phyloP scores from a whole-genome alignment of 1,140 invertebrate species.

The Drosophila ogumai region DNA sequence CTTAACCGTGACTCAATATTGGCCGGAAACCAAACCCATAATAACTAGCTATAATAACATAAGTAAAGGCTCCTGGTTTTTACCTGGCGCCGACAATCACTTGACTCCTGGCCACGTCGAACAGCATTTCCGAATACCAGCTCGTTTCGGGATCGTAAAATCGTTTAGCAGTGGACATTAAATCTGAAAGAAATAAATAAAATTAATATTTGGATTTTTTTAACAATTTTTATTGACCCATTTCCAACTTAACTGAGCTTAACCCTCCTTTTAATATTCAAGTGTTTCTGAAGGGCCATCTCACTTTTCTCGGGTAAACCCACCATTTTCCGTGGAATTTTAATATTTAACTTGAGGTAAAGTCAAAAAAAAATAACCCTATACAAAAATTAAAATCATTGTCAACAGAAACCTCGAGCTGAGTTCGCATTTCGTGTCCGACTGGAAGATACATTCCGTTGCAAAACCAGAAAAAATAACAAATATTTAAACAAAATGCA shows the following conservation, averaged over 20 bases:
- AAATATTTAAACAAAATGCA: slow-evolving; percentile 71
- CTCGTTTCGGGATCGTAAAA: slow-evolving; percentile 89
- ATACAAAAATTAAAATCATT: slow-evolving; percentile 54
- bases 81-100: slow-evolving; percentile 92
- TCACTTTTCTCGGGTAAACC: slow-evolving; percentile 18
- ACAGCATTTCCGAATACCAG: slow-evolving; percentile 91
- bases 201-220: background rate
- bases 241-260: background rate
- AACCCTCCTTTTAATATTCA: background rate
- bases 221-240: background rate
- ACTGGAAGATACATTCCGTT: slow-evolving; percentile 62
- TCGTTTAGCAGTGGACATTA: slow-evolving; percentile 86
- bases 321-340: slow-evolving; percentile 38
- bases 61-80: slow-evolving; percentile 63
- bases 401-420: slow-evolving; percentile 67
- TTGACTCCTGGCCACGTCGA: slow-evolving; percentile 93
- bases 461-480: slow-evolving; percentile 51
- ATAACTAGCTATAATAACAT: slow-evolving; percentile 3
- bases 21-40: slow-evolving; percentile 25
- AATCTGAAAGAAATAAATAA: slow-evolving; percentile 85
- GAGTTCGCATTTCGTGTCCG: slow-evolving; percentile 48
- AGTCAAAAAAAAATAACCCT: background rate
- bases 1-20: slow-evolving; percentile 44
- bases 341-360: slow-evolving; percentile 32
- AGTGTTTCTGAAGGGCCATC: slow-evolving; percentile 9